These are phyloP conservation scores for Oscheius sp. DNA, from an alignment of 2,888 invertebrate species.

Conservation along the genomic window DNA sequence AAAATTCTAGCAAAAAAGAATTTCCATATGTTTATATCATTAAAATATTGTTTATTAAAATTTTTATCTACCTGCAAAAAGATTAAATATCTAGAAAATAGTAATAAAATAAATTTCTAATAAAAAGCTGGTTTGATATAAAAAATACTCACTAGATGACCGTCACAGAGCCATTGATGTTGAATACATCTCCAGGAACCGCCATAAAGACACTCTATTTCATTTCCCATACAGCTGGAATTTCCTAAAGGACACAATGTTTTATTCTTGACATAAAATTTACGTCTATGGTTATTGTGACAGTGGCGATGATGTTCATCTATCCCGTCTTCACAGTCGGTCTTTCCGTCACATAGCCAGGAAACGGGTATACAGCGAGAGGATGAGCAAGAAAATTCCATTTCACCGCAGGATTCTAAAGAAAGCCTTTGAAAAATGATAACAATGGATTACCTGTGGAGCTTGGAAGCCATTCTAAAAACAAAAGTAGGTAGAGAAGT, in stretches of 20 bases:
- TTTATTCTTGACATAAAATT: background rate
- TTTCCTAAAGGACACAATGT: slow-evolving; percentile 29
- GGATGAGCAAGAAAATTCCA: background rate
- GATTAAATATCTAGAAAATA: too few relatives aligned
- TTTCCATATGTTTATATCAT: too few relatives aligned
- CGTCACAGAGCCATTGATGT: slow-evolving; percentile 51
- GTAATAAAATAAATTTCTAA: too few relatives aligned
- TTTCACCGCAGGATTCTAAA: slow-evolving; percentile 18
- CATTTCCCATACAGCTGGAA: slow-evolving; percentile 46
- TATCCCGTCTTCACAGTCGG: slow-evolving; percentile 41
- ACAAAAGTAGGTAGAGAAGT: too few relatives aligned
- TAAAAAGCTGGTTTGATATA: too few relatives aligned
- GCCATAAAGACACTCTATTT: slow-evolving; percentile 43
- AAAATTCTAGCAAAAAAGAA: too few relatives aligned
- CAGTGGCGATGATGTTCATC: slow-evolving; percentile 43
- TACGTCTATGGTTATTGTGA: slow-evolving; percentile 33
- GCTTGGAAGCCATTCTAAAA: too few relatives aligned
- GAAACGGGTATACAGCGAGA: slow-evolving; percentile 36
- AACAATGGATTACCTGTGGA: background rate
- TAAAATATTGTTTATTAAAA: too few relatives aligned
- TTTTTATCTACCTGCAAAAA: too few relatives aligned
- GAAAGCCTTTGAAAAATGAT: too few relatives aligned
- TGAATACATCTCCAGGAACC: slow-evolving; percentile 42
- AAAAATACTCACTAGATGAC: too few relatives aligned
- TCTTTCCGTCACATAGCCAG: slow-evolving; percentile 48